Evolutionary conservation across 2,888 invertebrate species (phyloP).

Genomic region (Asteroscopus sphinx): DNA sequence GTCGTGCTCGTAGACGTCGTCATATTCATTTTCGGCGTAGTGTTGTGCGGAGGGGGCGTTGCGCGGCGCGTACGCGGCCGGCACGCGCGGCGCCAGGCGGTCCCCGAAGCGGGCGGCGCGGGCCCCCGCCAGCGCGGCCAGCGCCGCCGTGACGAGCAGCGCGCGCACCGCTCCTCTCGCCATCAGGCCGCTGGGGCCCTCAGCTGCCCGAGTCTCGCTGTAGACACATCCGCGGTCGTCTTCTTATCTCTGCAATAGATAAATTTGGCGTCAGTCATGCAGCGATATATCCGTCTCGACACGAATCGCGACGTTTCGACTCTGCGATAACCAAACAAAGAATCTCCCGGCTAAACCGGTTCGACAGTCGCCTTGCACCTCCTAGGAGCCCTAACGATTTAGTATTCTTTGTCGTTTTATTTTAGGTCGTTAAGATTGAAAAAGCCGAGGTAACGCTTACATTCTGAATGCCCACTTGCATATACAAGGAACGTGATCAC

Average conservation of each 20-base stretch:
- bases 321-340: constrained; percentile 79
- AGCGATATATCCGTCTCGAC: constrained; percentile 62
- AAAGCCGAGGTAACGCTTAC: constrained; percentile 62
- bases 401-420: constrained; percentile 80
- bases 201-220: constrained; percentile 76
- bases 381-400: constrained; percentile 83
- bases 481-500: constrained; percentile 64
- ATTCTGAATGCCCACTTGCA: constrained; percentile 62
- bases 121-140: constrained; percentile 71
- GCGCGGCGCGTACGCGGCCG: constrained; percentile 79
- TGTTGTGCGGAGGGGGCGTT: constrained; percentile 70
- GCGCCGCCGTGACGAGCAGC: constrained; percentile 77
- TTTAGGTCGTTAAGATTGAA: constrained; percentile 73
- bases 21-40: constrained; percentile 74
- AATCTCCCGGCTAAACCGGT: constrained; percentile 82
- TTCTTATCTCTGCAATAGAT: constrained; percentile 76
- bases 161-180: constrained; percentile 75
- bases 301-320: constrained; percentile 70
- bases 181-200: constrained; percentile 82
- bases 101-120: constrained; percentile 80
- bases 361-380: constrained; percentile 76
- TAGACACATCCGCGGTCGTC: constrained; percentile 74
- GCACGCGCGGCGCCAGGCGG: constrained; percentile 83
- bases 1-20: constrained; percentile 77
- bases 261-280: constrained; percentile 67